Percentiles rank a stretch among this genome's conserved stretches.
These are phyloP conservation scores for Gopherus flavomarginatus DNA, from an alignment of 2,113 vertebrate species.

Conservation along the genomic window DNA sequence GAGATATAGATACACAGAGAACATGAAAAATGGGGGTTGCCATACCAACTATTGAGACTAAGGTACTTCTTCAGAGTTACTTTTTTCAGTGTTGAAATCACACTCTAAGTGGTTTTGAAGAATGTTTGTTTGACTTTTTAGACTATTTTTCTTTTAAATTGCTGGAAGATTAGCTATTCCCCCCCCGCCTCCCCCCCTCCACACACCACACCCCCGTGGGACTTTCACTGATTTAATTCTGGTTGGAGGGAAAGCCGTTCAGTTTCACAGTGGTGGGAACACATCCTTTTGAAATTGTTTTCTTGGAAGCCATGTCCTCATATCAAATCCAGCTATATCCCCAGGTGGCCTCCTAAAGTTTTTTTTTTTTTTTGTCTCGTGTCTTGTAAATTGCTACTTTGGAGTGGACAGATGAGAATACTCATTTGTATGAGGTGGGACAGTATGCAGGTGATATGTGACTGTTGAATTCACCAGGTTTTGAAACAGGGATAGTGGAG, in stretches of 20 bases:
- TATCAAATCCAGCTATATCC: background rate
- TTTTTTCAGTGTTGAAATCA: background rate
- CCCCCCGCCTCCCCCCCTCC: too few relatives aligned
- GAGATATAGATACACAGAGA: too few relatives aligned
- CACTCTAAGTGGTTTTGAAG: background rate
- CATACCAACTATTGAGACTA: too few relatives aligned
- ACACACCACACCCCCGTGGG: background rate
- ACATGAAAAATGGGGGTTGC: too few relatives aligned
- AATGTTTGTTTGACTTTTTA: rapidly evolving
- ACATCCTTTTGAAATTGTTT: slow-evolving; percentile 7
- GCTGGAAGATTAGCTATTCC: background rate
- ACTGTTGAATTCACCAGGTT: background rate
- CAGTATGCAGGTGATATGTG: background rate
- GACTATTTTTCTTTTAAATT: background rate
- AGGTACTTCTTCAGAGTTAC: background rate
- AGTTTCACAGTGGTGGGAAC: background rate
- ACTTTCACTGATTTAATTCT: background rate
- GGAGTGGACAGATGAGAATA: background rate
- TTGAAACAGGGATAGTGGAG: background rate
- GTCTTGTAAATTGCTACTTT: background rate
- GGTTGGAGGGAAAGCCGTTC: slow-evolving; percentile 4
- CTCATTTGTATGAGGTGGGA: background rate
- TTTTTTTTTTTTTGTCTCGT: background rate
- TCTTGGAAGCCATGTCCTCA: background rate
- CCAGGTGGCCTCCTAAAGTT: background rate